Percentiles rank a stretch among this genome's conserved stretches.
phyloP scores from a whole-genome alignment of 2,113 vertebrate species.

The Candoia aspera region DNA sequence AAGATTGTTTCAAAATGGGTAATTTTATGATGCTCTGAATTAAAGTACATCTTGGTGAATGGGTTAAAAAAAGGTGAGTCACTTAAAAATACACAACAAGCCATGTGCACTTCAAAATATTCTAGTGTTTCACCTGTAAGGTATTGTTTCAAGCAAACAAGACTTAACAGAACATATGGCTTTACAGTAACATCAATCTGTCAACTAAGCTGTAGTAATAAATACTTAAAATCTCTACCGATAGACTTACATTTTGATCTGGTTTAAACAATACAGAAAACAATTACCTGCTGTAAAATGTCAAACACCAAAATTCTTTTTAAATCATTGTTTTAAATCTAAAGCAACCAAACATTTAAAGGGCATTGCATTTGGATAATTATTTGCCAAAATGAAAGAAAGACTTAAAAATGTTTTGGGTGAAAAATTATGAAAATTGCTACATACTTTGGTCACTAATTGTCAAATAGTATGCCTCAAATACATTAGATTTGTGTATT shows the following conservation, averaged over 20 bases:
- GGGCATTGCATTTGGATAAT: constrained; percentile 65
- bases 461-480: constrained; percentile 82
- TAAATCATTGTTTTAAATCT: constrained; percentile 79
- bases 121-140: constrained; percentile 74
- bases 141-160: constrained; percentile 75
- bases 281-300: constrained; percentile 89
- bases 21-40: constrained; percentile 60
- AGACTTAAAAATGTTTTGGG: constrained; percentile 75
- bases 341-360: constrained; percentile 80
- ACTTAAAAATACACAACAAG: constrained; percentile 72
- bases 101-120: constrained; percentile 76
- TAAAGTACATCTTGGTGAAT: constrained; percentile 71
- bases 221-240: constrained; percentile 90
- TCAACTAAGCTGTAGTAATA: constrained; percentile 85
- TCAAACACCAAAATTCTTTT: constrained; percentile 79
- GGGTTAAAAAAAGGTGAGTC: constrained; percentile 75
- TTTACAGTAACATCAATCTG: constrained; percentile 81
- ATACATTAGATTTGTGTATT: constrained; percentile 90
- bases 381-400: constrained; percentile 72
- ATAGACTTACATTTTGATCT: constrained; percentile 83
- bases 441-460: constrained; percentile 87
- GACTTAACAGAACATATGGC: constrained; percentile 80
- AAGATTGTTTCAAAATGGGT: constrained; percentile 68
- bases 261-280: constrained; percentile 86
- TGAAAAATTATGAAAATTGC: constrained; percentile 83